Conservation (phyloP, 2,113 vertebrate genomes). For the Paratilapia polleni region DNA sequence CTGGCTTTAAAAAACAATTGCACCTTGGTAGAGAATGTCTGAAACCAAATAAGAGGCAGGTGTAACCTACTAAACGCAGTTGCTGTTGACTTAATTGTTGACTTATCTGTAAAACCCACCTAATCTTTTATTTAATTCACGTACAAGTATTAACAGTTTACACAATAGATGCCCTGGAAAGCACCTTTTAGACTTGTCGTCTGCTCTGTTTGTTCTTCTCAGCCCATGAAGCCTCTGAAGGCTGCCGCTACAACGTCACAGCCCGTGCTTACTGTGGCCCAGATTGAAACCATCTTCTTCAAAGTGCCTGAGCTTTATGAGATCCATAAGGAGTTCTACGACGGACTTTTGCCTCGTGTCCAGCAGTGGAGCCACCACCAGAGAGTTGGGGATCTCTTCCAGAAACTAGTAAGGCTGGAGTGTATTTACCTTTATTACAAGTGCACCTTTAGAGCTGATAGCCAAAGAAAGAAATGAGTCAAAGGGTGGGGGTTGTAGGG, state of each 20-base stretch:
- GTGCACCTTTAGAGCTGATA: not conserved
- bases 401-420: conserved; percentile 88
- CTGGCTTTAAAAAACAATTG: not conserved
- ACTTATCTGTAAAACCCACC: no score
- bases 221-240: conserved; percentile 99
- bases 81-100: not conserved
- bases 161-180: not conserved
- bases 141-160: not conserved
- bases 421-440: not conserved
- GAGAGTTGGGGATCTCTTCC: conserved; percentile 96
- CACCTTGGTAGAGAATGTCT: not conserved
- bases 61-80: not conserved
- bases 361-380: conserved; percentile 98
- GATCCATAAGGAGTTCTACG: conserved; percentile 98
- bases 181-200: not conserved
- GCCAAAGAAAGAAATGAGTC: not conserved
- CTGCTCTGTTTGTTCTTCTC: conserved; percentile 15
- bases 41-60: no score
- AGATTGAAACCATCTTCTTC: conserved; percentile 99
- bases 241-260: conserved; percentile 97
- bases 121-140: no score
- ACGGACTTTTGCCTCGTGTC: conserved; percentile 91
- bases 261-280: conserved; percentile 90
- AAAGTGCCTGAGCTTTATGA: conserved; percentile 99
- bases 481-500: not conserved